Base-by-base conservation (phyloP, 1,140 invertebrate species). In the Bombus fervidus region DNA sequence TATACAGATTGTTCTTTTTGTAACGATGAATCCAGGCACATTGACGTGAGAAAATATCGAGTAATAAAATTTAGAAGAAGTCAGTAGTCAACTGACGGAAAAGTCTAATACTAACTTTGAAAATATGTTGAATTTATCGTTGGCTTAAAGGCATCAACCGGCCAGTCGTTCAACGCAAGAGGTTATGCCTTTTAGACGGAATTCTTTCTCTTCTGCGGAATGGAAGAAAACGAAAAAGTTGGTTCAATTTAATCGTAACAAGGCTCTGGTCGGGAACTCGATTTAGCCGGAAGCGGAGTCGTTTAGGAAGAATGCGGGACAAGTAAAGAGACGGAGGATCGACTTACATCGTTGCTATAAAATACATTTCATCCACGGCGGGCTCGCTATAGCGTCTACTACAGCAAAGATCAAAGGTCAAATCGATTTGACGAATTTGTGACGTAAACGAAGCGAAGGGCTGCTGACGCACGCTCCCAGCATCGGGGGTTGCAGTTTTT, bases 381-480 rank as follows among this genome's bases (percentile, higher is more conserved):
- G 8, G 3, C 34, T 39, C 18, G 74, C 25, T n/a, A n/a, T 28
- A 37, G 39, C n/a, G 22, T 12, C 25, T 1, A 15, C 39, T 8
- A 15, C 25, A 1, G 34, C 22, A 79, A 79, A 79, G 77, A 68
- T 68, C 77, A 79, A 79, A 41, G 77, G 77, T 79, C 62, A 25
- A 68, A 47, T 79, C 77, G 77, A 79, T 79, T 79, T 79, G 77
- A 79, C 77, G 77, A 47, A 68, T 79, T 47, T 25, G 77, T 79
- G 77, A 79, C 77, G 77, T 68, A 68, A 78, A 66, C 76, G 41
- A 74, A 66, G 31, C 75, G 39, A 47, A 75, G 53, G 37, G 37
- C 6, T 15, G 77, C n/a, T 68, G 62, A 68, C 77, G 77, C 41
- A 79, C 66, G 22, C n/a, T 10, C 37, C 25, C 34, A 9, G 31